Evolutionary conservation across 1,140 invertebrate genomes (phyloP).

Genomic region (Gonioctena quinquepunctata): DNA sequence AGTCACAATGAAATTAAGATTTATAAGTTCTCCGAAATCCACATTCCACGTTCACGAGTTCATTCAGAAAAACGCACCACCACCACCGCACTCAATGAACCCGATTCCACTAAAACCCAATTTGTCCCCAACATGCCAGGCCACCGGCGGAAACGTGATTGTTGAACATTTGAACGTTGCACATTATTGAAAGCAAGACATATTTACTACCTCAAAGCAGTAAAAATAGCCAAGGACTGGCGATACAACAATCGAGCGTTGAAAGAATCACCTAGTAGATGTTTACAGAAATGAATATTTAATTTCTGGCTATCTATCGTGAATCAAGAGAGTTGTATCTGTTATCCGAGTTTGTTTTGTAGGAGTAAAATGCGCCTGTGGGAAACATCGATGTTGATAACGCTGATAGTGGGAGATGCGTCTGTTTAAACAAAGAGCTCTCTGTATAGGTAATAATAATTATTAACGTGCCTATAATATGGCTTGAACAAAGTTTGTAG

Average conservation of each 20-base stretch:
- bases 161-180: conserved; percentile 1
- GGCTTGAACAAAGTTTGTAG: background rate
- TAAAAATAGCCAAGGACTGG: background rate
- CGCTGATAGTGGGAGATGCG: background rate
- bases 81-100: background rate
- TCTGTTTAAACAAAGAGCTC: background rate
- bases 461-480: background rate
- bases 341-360: conserved; percentile 4
- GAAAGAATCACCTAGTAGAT: background rate
- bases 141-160: conserved; percentile 2
- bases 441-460: background rate
- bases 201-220: background rate
- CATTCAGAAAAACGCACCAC: conserved; percentile 1
- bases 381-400: background rate
- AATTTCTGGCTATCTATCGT: background rate
- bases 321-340: background rate
- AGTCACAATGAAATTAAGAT: too few species aligned
- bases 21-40: background rate
- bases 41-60: background rate
- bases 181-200: conserved; percentile 1
- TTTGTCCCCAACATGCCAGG: background rate
- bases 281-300: background rate
- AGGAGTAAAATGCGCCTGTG: background rate
- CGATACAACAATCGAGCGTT: background rate
- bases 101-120: background rate